These are phyloP conservation scores for Nautilus pompilius DNA, from an alignment of 1,140 invertebrate genomes.

Conservation along the genomic window DNA sequence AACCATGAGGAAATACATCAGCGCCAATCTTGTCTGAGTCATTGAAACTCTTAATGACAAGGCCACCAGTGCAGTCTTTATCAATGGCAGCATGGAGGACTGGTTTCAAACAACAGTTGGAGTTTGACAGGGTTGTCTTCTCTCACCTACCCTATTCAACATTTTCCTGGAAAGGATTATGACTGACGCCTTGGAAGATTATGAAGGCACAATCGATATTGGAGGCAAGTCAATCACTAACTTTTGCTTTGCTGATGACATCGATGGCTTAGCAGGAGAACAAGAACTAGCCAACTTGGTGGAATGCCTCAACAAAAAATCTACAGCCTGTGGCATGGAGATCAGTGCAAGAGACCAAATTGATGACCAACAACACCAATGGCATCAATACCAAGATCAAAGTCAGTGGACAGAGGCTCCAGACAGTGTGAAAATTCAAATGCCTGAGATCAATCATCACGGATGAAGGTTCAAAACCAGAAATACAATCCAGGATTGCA, in stretches of 20 bases:
- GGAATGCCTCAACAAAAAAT: constrained; percentile 7
- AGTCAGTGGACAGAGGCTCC: constrained; percentile 2
- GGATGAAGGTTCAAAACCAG: constrained; percentile 5
- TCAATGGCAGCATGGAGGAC: constrained; percentile 8
- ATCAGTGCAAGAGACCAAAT: constrained; percentile 17
- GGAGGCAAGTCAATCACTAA: constrained; percentile 14
- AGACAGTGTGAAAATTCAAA: constrained; percentile 9
- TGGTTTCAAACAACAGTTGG: constrained; percentile 18
- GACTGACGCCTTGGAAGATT: constrained; percentile 10
- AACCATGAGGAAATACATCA: constrained; percentile 13
- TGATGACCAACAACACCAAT: constrained; percentile 10
- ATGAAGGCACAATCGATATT: constrained; percentile 18
- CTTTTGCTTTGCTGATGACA: constrained; percentile 19
- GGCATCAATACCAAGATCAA: constrained; percentile 8
- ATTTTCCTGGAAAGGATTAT: constrained; percentile 18
- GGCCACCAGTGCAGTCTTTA: constrained; percentile 12
- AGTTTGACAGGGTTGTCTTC: constrained; percentile 20
- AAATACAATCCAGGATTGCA: constrained; percentile 9
- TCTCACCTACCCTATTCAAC: constrained; percentile 20
- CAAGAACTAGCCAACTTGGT: constrained; percentile 6
- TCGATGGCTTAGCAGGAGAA: constrained; percentile 9
- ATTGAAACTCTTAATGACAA: constrained; percentile 14
- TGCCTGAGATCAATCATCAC: constrained; percentile 5
- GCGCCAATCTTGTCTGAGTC: constrained; percentile 2
- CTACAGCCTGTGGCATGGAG: constrained; percentile 8